phyloP scores from a whole-genome alignment of 30 jellyfish, hydroid and myxozoan genomes.

The Aurelia sp. region DNA sequence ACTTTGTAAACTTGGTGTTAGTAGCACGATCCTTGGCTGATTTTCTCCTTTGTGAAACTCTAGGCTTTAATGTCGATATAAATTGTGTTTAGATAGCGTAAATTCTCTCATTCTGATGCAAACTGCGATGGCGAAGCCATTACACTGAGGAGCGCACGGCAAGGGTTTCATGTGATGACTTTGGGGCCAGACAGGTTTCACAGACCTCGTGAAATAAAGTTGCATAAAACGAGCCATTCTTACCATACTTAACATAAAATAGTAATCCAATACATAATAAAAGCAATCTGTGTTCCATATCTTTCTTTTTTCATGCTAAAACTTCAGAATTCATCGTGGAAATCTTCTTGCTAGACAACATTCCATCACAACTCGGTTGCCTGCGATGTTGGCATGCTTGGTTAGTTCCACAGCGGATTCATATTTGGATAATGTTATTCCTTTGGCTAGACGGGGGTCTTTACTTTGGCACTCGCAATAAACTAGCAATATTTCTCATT shows the following conservation, averaged over 20 bases:
- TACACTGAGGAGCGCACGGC: too few species aligned
- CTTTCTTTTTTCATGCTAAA: constrained; percentile 43
- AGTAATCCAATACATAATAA: constrained; percentile 44
- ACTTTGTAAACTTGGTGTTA: too few species aligned
- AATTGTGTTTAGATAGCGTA: too few species aligned
- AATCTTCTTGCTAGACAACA: constrained; percentile 49
- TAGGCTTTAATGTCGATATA: too few species aligned
- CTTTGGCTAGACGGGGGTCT: constrained; percentile 51
- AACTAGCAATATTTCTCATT: neutral
- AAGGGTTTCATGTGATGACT: too few species aligned
- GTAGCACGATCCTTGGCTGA: too few species aligned
- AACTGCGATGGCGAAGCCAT: too few species aligned
- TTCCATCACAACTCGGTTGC: constrained; percentile 46
- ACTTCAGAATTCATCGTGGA: constrained; percentile 10
- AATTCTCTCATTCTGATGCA: too few species aligned
- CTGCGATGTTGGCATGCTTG: constrained; percentile 73
- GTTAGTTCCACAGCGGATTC: constrained; percentile 74
- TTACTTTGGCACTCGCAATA: constrained; percentile 11
- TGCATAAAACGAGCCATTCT: constrained; percentile 13
- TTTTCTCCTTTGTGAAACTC: too few species aligned
- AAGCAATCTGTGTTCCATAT: constrained; percentile 38
- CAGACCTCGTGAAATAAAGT: too few species aligned
- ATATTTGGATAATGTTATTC: constrained; percentile 70
- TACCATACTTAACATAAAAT: constrained; percentile 23
- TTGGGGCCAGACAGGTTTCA: too few species aligned